These are phyloP conservation scores for Poecilobothrus nobilitatus DNA, from an alignment of 2,888 invertebrate genomes.

Conservation along the genomic window DNA sequence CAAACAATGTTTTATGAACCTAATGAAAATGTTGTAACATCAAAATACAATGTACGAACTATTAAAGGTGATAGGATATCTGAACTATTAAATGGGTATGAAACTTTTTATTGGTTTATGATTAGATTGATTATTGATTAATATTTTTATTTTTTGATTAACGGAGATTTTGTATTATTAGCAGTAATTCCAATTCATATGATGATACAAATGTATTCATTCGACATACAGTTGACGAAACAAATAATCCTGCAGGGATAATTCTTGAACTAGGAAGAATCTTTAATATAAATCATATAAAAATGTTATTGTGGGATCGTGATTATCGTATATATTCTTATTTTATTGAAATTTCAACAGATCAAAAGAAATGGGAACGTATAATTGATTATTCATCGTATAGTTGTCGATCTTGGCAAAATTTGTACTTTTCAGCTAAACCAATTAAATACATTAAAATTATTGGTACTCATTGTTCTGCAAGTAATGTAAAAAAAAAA, in stretches of 20 bases:
- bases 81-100: constrained; percentile 71
- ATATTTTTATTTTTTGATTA: no score
- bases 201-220: constrained; percentile 89
- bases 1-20: constrained; percentile 50
- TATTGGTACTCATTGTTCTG: constrained; percentile 89
- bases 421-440: constrained; percentile 79
- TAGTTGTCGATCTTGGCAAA: constrained; percentile 95
- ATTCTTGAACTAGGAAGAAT: constrained; percentile 72
- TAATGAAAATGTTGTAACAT: constrained; percentile 86
- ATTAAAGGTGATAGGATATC: constrained; percentile 82
- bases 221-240: constrained; percentile 74
- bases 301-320: constrained; percentile 88
- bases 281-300: constrained; percentile 88
- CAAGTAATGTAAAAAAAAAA: constrained; percentile 63
- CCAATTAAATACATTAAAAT: constrained; percentile 78
- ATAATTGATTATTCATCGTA: constrained; percentile 88
- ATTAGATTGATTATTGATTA: no score
- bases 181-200: constrained; percentile 58
- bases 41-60: constrained; percentile 73
- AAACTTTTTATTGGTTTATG: no score
- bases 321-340: constrained; percentile 62
- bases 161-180: no score
- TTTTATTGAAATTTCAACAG: constrained; percentile 74
- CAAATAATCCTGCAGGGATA: constrained; percentile 70
- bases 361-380: constrained; percentile 89